Evolutionary conservation across 2,113 vertebrate genomes (phyloP).

Genomic region (Sus scrofa): T2T-Sscrofa CM000812.6:289148501-289149000

Average conservation of each 20-base stretch:
- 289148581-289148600: slow-evolving; percentile 48
- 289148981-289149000: neutral
- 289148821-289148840: neutral
- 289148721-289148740: slow-evolving; percentile 94
- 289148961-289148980: neutral
- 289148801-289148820: slow-evolving; percentile 86
- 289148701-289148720: slow-evolving; percentile 86
- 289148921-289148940: no score
- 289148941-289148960: neutral
- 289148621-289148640: neutral
- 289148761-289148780: slow-evolving; percentile 88
- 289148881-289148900: no score
- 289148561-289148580: neutral
- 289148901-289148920: neutral
- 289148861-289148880: rapidly evolving
- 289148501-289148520: slow-evolving; percentile 97
- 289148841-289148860: neutral
- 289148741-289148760: slow-evolving; percentile 96
- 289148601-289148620: slow-evolving; percentile 82
- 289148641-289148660: neutral
- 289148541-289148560: slow-evolving; percentile 82
- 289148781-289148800: slow-evolving; percentile 88
- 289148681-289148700: slow-evolving; percentile 88
- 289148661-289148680: rapidly evolving
- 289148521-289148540: slow-evolving; percentile 94